Evolutionary conservation across 2,113 vertebrate genomes (phyloP).

Genomic region (Ellobius talpinus): DNA sequence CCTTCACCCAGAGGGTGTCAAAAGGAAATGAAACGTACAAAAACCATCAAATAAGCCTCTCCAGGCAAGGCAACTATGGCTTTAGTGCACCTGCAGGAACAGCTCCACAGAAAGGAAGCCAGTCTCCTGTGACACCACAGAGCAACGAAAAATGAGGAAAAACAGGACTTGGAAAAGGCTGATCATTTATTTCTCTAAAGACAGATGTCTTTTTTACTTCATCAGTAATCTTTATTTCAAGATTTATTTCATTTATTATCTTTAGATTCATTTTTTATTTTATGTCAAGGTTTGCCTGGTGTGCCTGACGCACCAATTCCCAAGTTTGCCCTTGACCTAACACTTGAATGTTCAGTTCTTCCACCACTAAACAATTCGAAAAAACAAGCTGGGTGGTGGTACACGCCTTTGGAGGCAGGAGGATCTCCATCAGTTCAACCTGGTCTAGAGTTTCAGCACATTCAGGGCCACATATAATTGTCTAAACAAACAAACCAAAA

Average conservation of each 20-base stretch:
- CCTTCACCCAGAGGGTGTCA: background rate
- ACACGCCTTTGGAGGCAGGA: background rate
- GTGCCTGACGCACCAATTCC: background rate
- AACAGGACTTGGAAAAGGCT: background rate
- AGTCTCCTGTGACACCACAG: background rate
- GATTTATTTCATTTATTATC: background rate
- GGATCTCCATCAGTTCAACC: background rate
- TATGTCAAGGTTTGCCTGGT: background rate
- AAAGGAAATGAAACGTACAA: background rate
- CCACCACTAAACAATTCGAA: background rate
- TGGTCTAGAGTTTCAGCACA: background rate
- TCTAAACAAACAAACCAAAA: background rate
- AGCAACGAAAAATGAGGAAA: background rate
- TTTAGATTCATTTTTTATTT: background rate
- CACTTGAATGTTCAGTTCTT: background rate
- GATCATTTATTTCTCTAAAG: background rate
- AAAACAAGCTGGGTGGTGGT: background rate
- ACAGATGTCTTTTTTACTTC: background rate
- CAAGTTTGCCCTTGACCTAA: background rate
- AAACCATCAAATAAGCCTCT: background rate
- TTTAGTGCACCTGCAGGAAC: background rate
- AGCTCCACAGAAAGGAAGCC: background rate
- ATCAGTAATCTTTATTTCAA: background rate
- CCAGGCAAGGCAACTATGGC: background rate
- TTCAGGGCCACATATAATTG: background rate